Base-by-base conservation (phyloP, 2,888 invertebrate species). In the Ochropacha duplaris region DNA sequence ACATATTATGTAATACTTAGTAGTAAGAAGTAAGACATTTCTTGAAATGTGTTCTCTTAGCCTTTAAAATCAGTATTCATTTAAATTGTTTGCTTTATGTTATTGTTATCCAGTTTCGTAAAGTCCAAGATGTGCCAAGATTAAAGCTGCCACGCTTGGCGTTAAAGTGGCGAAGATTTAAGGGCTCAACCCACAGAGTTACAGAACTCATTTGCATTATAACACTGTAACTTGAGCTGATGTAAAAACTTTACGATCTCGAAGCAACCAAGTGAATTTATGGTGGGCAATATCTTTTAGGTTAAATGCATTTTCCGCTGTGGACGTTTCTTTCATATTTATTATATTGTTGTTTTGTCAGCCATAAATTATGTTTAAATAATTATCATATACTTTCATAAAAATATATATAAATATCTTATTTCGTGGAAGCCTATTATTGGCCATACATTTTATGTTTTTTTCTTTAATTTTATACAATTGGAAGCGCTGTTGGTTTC, bases 191-290 rank as follows among this genome's bases (percentile, higher is more conserved):
- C 69, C 72, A 65, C 75, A 72, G 76, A 84, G 79, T 86, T 84
- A 73, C 71, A 70, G 70, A 85, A 84, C 84, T 87, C 79, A 84
- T 87, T 87, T 87, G 79, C 86, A 87, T 87, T 83, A 79, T 83
- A 84, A 84, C 80, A 81, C 76, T 73, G 79, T 81, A 81, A 83
- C 77, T 81, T 71, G 68, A 67, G 75, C 72, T 76, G 79, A 83
- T 83, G 85, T 86, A 85, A 86, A 87, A 87, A 86, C 72, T 87
- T 88, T 79, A 84, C 79, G 76, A 78, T 75, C 76, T 72, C 70
- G 61, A 61, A 70, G 72, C 69, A 74, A 81, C 81, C 79, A 78
- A 80, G 79, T 81, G 77, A 84, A 87, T 87, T 88, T 87, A 86
- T 83, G 78, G 78, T 64, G 50, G 69, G 76, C 75, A 81, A 84